Conservation (phyloP, 2,797 vertebrate species). For the Novumbra hubbsi region DNA sequence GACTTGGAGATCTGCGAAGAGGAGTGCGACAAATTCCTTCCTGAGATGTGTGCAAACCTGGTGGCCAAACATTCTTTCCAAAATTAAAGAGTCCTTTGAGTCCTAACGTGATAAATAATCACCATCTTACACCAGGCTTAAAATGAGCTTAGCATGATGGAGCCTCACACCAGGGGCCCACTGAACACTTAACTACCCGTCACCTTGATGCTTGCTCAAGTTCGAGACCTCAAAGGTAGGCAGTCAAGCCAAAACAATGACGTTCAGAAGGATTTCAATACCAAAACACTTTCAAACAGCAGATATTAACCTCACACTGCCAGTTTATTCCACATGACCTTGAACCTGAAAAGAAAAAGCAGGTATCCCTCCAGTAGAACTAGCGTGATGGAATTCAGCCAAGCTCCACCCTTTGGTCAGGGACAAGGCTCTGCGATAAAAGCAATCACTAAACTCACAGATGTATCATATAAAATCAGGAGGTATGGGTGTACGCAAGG, state of each 20-base stretch:
- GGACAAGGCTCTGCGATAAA: not conserved
- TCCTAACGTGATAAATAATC: too few relatives aligned
- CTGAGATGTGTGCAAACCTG: too few relatives aligned
- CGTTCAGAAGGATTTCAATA: not conserved
- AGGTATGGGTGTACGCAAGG: not conserved
- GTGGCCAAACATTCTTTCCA: too few relatives aligned
- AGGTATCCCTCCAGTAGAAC: not conserved
- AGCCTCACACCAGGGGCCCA: too few relatives aligned
- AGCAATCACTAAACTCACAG: not conserved
- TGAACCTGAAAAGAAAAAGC: not conserved
- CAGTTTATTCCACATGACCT: not conserved
- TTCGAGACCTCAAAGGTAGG: too few relatives aligned
- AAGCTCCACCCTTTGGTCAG: not conserved
- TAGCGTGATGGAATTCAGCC: not conserved
- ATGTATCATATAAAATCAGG: not conserved
- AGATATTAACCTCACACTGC: not conserved
- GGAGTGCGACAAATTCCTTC: too few relatives aligned
- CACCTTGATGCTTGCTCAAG: too few relatives aligned
- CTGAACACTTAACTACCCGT: too few relatives aligned
- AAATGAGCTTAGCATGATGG: too few relatives aligned
- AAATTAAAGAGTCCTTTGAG: too few relatives aligned
- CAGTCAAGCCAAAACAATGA: not conserved
- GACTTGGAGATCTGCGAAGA: too few relatives aligned
- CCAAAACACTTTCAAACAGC: not conserved
- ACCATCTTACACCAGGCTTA: too few relatives aligned